Base-by-base conservation (phyloP, 2,113 vertebrate genomes). In the Ciconia maguari region DNA sequence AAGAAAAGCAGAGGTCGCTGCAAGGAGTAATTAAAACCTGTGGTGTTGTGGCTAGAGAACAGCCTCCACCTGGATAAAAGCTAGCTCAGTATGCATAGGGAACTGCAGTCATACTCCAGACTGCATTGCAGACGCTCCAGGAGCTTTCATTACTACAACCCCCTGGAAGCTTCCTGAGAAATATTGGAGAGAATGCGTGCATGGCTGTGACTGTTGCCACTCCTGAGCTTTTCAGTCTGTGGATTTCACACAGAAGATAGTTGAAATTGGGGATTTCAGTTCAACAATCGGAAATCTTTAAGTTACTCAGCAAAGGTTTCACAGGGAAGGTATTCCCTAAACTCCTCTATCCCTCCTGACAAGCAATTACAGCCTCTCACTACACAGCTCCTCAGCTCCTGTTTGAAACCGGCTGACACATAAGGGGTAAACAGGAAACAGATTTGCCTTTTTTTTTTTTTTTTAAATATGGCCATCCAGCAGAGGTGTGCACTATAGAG, bases 101-200 rank as follows among this genome's bases (percentile, higher is more conserved):
- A 91, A 38, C 79, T 70, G 82, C 96, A 94, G 92, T 25, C 75
- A 57, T 44, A 1, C 42, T 93, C 70, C 87, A 24, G 58, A 66
- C 92, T 70, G 82, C 94, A 90, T 12, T 93, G 96, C 90, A 92
- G 93, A 58, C 54, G 2, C 0, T 1, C 75, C 90, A 80, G 74
- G 41, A 95, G 49, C 81, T 86, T 36, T 41, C 77, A 30, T 51
- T 58, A 8, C 0, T 13, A 69, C 30, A 87, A 6, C 2, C 4
- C 30, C 8, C 30, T 0, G 2, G 24, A 46, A 90, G 49, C 52
- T 79, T 26, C 49, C 3, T 16, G 24, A 41, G 71, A 66, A 69
- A 83, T 24, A 69, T 0, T 12, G 38, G 26, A 70, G 48, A 70
- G 57, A 49, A 79, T 2, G 5, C 32, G n/a, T 3, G 30, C 72